A percentile compares a stretch with the other conserved stretches of the same genome.
These are phyloP conservation scores for Tanypteryx hageni DNA, from an alignment of 2,888 invertebrate species.

Conservation along the genomic window DNA sequence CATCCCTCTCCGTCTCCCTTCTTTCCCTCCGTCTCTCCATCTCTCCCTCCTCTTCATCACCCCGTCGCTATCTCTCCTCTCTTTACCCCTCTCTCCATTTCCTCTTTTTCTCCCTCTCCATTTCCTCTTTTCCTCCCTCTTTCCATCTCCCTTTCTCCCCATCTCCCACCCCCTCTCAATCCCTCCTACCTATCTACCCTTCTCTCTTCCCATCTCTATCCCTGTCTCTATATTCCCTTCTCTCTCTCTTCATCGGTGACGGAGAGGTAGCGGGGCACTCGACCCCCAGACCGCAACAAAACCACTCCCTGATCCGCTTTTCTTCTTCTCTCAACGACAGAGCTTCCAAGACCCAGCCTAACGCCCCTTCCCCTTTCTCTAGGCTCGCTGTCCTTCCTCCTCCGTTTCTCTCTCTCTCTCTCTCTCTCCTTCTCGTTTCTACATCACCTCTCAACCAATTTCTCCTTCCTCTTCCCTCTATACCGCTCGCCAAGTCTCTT, in stretches of 20 bases:
- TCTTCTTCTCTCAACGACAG: background rate
- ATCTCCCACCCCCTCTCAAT: background rate
- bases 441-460: background rate
- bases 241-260: background rate
- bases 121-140: no score
- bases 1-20: no score
- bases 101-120: no score
- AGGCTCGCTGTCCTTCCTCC: background rate
- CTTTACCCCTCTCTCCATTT: no score
- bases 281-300: constrained; percentile 1
- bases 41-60: no score
- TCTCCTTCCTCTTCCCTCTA: background rate
- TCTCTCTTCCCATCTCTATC: background rate
- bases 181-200: background rate
- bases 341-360: background rate
- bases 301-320: constrained; percentile 8
- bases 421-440: background rate
- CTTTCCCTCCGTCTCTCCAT: no score
- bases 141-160: no score
- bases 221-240: background rate
- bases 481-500: background rate
- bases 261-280: background rate
- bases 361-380: background rate
- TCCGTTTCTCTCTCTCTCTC: background rate
- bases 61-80: no score